Base-by-base conservation (phyloP, 2,797 vertebrate species). In the Vireo griseus region DNA sequence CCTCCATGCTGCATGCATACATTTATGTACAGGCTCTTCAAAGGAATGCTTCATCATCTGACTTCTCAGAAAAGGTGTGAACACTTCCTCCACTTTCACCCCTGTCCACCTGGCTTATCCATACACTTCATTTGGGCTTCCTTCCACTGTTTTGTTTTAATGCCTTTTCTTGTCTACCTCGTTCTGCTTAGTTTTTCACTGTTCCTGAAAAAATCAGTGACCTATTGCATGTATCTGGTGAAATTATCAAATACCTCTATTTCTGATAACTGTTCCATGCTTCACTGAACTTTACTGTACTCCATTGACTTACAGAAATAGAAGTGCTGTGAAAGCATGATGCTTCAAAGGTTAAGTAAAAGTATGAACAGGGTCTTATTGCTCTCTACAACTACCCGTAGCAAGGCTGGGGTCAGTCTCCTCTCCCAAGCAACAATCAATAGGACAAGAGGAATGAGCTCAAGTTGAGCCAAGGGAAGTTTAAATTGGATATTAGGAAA, bases 31-130 rank as follows among this genome's bases (percentile, higher is more conserved):
- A 67, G 35, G 31, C 39, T 5, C 15, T 52, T 87, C 1, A 5
- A 24, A 71, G 44, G 61, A 52, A 9, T 62, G 44, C 16, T 90
- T 15, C 21, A 26, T 29, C 21, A 12, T 7, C 31, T 73, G 40
- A 31, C 45, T 77, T 68, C 61, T 31, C 40, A 50, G 65, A 50
- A 77, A 33, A 67, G 62, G n/a, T 25, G 24, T 26, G 40, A 85
- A 54, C 0, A 0, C 16, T 58, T 73, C 42, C 45, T 15, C 4
- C n/a, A 16, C 13, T 85, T 55, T 73, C 50, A 44, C 13, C 18
- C 15, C 16, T 33, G 18, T 35, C 24, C 17, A 48, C 25, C 54
- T 58, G 59, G 11, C 6, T 37, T 63, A 21, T 24, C 2, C 20
- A 31, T 37, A 14, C 2, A 6, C 6, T 80, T 50, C 42, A 45